Conservation (phyloP, 1,140 invertebrate genomes). For the Schlechtendalia chinensis region DNA sequence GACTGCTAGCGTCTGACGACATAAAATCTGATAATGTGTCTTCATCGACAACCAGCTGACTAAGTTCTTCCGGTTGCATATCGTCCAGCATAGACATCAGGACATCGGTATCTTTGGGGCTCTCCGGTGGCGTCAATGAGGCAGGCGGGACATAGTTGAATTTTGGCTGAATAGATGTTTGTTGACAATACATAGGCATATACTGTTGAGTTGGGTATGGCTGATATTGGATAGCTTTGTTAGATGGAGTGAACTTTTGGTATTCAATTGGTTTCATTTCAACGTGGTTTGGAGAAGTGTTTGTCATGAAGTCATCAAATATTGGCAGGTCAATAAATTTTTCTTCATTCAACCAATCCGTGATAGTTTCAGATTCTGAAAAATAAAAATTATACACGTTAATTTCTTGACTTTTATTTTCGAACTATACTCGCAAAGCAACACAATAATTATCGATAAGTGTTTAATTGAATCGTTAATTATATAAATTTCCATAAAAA, state of each 20-base stretch:
- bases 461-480: not conserved
- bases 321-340: slow-evolving; percentile 66
- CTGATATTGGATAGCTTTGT: slow-evolving; percentile 27
- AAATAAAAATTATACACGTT: slow-evolving; percentile 51
- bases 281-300: slow-evolving; percentile 54
- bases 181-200: slow-evolving; percentile 34
- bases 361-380: slow-evolving; percentile 66
- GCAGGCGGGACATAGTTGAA: slow-evolving; percentile 33
- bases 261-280: slow-evolving; percentile 46
- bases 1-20: slow-evolving; percentile 52
- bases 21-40: slow-evolving; percentile 43
- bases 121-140: slow-evolving; percentile 74
- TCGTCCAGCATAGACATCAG: slow-evolving; percentile 52
- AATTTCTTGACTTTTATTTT: not conserved
- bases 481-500: not conserved
- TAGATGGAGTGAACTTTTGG: slow-evolving; percentile 31
- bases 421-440: not conserved
- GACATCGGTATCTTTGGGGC: slow-evolving; percentile 62
- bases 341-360: slow-evolving; percentile 64
- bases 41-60: slow-evolving; percentile 52
- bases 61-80: slow-evolving; percentile 52
- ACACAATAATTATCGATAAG: not conserved
- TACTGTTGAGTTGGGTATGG: slow-evolving; percentile 23
- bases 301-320: slow-evolving; percentile 64
- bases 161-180: slow-evolving; percentile 12